Evolutionary conservation across 1,140 invertebrate genomes (phyloP).

Genomic region (Pissodes strobi): DNA sequence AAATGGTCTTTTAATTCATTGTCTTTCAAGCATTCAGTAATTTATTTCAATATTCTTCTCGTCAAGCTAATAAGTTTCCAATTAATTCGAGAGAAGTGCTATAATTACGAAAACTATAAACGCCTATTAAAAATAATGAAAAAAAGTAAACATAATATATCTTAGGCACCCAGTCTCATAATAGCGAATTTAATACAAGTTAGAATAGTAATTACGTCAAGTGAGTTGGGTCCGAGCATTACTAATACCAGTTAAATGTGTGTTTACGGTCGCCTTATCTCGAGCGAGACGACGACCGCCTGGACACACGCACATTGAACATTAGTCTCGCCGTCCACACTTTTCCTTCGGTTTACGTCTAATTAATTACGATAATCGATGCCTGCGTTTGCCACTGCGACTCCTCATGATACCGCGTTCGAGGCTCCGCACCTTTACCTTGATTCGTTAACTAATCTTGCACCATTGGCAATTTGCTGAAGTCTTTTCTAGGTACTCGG

Average conservation of each 20-base stretch:
- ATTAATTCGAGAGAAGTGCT: too few species aligned
- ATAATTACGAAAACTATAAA: too few species aligned
- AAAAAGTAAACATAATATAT: too few species aligned
- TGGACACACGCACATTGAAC: conserved; percentile 30
- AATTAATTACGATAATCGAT: conserved; percentile 29
- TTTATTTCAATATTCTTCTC: too few species aligned
- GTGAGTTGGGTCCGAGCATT: conserved; percentile 22
- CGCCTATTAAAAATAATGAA: too few species aligned
- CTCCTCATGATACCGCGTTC: conserved; percentile 15
- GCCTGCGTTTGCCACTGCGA: conserved; percentile 2
- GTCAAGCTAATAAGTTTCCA: too few species aligned
- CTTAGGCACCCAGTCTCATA: too few species aligned
- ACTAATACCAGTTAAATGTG: conserved; percentile 32
- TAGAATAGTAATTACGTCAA: conserved; percentile 29
- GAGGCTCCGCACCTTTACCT: conserved; percentile 13
- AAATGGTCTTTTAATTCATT: too few species aligned
- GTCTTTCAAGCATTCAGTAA: too few species aligned
- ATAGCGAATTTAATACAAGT: conserved; percentile 14
- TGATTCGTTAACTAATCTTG: conserved; percentile 6
- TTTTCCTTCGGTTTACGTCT: conserved; percentile 16
- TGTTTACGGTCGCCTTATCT: conserved; percentile 32
- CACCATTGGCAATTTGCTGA: conserved; percentile 6
- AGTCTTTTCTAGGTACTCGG: too few species aligned
- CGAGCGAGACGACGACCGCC: conserved; percentile 20
- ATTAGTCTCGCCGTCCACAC: conserved; percentile 23